phyloP scores from a whole-genome alignment of 2,888 invertebrate genomes.

The Drosophila mercatorum region DNA sequence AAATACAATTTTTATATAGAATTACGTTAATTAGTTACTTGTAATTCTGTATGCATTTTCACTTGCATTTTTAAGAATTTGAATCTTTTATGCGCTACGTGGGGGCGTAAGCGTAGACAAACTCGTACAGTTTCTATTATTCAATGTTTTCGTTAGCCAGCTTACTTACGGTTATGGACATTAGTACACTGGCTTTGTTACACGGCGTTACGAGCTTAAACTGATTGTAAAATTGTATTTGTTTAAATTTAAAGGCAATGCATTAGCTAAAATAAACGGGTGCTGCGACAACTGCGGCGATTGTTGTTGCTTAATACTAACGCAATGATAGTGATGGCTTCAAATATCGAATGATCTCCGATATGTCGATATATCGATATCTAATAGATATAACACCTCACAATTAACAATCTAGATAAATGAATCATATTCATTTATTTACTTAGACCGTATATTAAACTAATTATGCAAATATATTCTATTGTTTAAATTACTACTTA shows the following conservation, averaged over 20 bases:
- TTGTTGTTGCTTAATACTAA: constrained; percentile 62
- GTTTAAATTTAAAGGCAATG: constrained; percentile 48
- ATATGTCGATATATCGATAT: constrained; percentile 27
- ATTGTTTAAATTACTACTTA: not conserved
- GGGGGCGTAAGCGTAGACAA: constrained; percentile 56
- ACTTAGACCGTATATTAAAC: not conserved
- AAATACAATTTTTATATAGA: constrained; percentile 27
- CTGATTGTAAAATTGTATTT: constrained; percentile 32
- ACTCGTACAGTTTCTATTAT: constrained; percentile 3
- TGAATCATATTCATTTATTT: not conserved
- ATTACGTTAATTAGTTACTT: constrained; percentile 28
- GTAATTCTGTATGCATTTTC: constrained; percentile 53
- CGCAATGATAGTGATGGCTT: constrained; percentile 29
- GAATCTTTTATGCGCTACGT: constrained; percentile 55
- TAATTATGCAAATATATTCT: not conserved
- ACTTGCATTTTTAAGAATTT: constrained; percentile 50
- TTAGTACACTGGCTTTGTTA: constrained; percentile 77
- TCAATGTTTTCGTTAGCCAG: constrained; percentile 5
- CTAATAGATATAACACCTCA: not conserved
- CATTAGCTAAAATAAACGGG: constrained; percentile 60
- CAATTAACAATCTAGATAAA: not conserved
- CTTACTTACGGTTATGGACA: constrained; percentile 84
- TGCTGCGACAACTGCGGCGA: constrained; percentile 57
- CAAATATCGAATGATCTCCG: constrained; percentile 1
- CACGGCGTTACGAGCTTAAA: constrained; percentile 59